phyloP scores from a whole-genome alignment of 2,888 invertebrate species.

The Perizoma flavofasciatum region DNA sequence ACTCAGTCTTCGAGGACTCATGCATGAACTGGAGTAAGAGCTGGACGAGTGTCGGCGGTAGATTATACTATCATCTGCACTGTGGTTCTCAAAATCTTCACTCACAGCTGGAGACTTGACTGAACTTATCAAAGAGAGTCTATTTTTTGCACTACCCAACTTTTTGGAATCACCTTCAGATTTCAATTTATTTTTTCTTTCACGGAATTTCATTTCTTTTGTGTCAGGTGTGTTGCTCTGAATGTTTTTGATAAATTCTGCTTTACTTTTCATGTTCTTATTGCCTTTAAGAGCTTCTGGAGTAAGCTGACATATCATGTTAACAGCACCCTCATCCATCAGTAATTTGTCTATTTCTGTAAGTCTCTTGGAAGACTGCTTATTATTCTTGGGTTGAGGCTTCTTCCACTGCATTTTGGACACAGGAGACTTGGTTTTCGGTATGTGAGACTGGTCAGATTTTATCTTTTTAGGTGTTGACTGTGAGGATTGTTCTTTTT shows the following conservation, averaged over 20 bases:
- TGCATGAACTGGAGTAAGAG: conserved; percentile 89
- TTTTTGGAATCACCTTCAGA: conserved; percentile 68
- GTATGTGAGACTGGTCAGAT: conserved; percentile 51
- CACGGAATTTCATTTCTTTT: conserved; percentile 78
- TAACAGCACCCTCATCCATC: conserved; percentile 94
- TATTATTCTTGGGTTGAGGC: conserved; percentile 68
- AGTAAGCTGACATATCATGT: conserved; percentile 92
- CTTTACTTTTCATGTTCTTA: conserved; percentile 80
- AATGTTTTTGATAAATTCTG: conserved; percentile 86
- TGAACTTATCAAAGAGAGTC: conserved; percentile 66
- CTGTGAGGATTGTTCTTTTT: conserved; percentile 59
- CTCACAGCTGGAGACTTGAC: conserved; percentile 83
- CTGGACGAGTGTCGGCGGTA: conserved; percentile 93
- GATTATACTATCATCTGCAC: conserved; percentile 91
- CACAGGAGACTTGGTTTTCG: conserved; percentile 67
- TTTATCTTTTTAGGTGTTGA: conserved; percentile 59
- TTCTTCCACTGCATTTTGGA: conserved; percentile 76
- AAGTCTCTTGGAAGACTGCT: conserved; percentile 81
- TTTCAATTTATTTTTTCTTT: conserved; percentile 75
- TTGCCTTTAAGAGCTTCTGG: conserved; percentile 77
- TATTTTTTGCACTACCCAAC: conserved; percentile 64
- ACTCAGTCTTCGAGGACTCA: conserved; percentile 86
- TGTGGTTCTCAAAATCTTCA: conserved; percentile 84
- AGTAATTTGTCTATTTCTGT: conserved; percentile 90
- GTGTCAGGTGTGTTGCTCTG: conserved; percentile 76